These are phyloP conservation scores for Oegoconia quadripuncta DNA, from an alignment of 2,888 invertebrate species.

Conservation along the genomic window DNA sequence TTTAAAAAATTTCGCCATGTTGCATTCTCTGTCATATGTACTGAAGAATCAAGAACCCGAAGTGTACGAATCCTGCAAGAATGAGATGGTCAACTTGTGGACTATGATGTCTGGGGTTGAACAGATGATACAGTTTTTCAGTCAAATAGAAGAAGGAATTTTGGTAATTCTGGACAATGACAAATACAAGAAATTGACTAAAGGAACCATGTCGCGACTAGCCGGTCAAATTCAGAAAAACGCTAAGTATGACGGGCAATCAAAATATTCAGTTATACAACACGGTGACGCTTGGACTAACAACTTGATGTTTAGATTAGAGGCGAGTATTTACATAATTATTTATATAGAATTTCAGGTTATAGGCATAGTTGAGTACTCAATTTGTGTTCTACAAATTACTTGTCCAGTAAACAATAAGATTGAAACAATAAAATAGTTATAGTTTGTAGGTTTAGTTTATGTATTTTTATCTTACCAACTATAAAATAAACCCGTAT, in stretches of 20 bases:
- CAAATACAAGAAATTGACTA: conserved; percentile 25
- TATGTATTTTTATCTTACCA: no score
- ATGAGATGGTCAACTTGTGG: background rate
- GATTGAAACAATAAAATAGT: no score
- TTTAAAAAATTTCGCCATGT: conserved; percentile 41
- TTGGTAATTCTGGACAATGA: conserved; percentile 25
- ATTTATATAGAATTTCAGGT: no score
- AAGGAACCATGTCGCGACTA: conserved; percentile 18
- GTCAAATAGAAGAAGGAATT: conserved; percentile 19
- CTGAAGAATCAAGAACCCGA: conserved; percentile 38
- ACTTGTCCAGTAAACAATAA: no score
- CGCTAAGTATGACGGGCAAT: conserved; percentile 19
- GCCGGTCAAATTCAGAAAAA: conserved; percentile 12
- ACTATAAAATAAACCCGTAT: no score
- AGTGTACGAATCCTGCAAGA: conserved; percentile 22
- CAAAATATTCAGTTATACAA: conserved; percentile 33
- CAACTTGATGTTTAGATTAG: conserved; percentile 40
- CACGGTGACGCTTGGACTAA: conserved; percentile 52
- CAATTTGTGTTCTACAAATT: no score
- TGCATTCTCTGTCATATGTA: conserved; percentile 45
- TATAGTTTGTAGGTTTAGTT: no score
- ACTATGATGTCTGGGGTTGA: background rate
- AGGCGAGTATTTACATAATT: conserved; percentile 34
- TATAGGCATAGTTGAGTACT: no score
- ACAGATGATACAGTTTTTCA: conserved; percentile 4